Conservation (phyloP, 2,888 invertebrate genomes). For the Sthenelais limicola region DNA sequence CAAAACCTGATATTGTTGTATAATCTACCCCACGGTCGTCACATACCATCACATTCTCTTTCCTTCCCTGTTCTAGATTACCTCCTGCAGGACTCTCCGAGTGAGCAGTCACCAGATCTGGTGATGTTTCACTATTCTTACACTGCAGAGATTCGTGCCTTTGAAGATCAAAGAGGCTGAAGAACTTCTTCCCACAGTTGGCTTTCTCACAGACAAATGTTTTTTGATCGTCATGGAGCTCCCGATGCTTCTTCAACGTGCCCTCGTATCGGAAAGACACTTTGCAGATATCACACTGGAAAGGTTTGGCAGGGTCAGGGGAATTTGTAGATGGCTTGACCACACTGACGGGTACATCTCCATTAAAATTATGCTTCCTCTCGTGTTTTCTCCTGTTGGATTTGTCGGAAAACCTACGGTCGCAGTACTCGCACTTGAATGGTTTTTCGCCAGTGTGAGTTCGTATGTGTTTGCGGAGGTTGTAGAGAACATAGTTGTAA, state of each 20-base stretch:
- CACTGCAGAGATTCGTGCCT: constrained; percentile 6
- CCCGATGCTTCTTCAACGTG: constrained; percentile 17
- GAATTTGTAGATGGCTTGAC: too few relatives aligned
- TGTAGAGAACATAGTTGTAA: neutral
- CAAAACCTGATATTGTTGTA: too few relatives aligned
- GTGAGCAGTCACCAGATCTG: too few relatives aligned
- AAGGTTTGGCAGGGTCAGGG: neutral
- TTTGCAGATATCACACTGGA: constrained; percentile 7
- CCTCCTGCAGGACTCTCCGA: too few relatives aligned
- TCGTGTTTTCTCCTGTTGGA: neutral
- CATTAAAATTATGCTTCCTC: neutral
- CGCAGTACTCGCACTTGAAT: neutral
- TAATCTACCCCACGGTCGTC: too few relatives aligned
- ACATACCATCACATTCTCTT: too few relatives aligned
- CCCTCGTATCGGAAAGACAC: constrained; percentile 20
- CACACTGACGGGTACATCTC: neutral
- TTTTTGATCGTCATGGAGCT: constrained; percentile 1
- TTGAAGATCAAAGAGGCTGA: neutral
- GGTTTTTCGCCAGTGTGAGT: constrained; percentile 16
- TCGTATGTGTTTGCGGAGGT: constrained; percentile 2
- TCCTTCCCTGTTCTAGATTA: too few relatives aligned
- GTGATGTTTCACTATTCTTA: too few relatives aligned
- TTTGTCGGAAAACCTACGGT: constrained; percentile 6
- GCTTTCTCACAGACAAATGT: neutral
- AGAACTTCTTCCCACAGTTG: neutral